Evolutionary conservation across 2,113 vertebrate species (phyloP), one percentile per base, ranked within the genome.

Genomic region (Cygnus atratus): DNA sequence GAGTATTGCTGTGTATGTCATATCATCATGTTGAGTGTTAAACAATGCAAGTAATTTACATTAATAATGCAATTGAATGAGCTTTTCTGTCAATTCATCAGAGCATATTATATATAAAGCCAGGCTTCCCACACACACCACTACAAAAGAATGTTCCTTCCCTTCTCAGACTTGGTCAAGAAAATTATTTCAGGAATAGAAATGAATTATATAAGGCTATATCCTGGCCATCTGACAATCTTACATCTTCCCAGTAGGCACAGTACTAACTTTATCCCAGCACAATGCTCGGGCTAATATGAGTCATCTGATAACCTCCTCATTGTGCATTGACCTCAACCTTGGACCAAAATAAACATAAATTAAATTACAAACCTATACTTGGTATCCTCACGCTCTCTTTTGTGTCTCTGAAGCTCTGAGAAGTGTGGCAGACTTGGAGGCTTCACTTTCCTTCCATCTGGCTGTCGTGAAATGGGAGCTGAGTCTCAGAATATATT

Each of bases 321-420:
- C 87, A 70, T 78, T 81, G 82, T 95, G 77, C 91, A 59, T 14
- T 93, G 93, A 96, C 97, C 96, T 97, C 95, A 96, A 93, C 97
- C 95, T 96, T 95, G 95, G 95, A 93, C 95, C 85, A 95, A 97
- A 97, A 97, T 97, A 97, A 97, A 91, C 78, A 92, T 84, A 97
- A 92, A 97, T 96, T 92, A 80, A 94, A 96, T 96, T 85, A 81
- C 78, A 87, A 84, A 66, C 68, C 68, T 91, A 83, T 93, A 68
- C 85, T 93, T 91, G 79, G 68, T 78, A 43, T 66, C 62, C 67
- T 90, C n/a, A 4, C 18, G 9, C 78, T 61, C 33, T 41, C 66
- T 84, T 35, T 52, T 7, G 33, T 62, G 78, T 81, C 78, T 92
- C 65, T 89, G 81, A 78, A 46, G 41, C 76, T 86, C 70, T 44